phyloP scores from a whole-genome alignment of 2,797 vertebrate genomes.

The Danio kyathit region DNA sequence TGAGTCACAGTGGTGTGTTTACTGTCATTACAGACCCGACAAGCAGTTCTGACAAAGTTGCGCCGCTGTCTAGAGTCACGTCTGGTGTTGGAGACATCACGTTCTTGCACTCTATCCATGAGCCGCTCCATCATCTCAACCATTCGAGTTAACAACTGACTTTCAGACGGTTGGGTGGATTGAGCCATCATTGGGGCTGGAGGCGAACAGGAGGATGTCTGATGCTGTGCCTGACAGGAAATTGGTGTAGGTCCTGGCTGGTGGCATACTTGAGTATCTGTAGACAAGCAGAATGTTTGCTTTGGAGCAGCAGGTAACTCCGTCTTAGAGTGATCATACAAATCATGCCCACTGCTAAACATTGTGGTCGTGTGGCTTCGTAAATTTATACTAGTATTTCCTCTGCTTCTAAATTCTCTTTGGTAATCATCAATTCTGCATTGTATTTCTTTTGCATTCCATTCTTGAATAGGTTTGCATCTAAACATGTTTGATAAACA shows the following conservation, averaged over 20 bases:
- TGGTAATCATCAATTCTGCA: conserved; percentile 23
- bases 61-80: background rate
- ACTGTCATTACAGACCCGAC: conserved; percentile 35
- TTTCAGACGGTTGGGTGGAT: background rate
- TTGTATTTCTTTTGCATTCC: conserved; percentile 39
- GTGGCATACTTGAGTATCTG: background rate
- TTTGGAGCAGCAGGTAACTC: background rate
- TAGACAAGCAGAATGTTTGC: too few relatives aligned
- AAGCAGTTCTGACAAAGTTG: background rate
- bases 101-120: conserved; percentile 39
- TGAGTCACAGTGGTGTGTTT: too few relatives aligned
- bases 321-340: background rate
- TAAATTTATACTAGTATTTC: background rate
- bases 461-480: conserved; percentile 34
- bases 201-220: background rate
- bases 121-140: conserved; percentile 44
- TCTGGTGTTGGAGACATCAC: background rate
- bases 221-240: background rate
- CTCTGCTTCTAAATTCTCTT: background rate
- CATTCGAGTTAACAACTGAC: conserved; percentile 8
- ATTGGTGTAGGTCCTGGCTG: background rate
- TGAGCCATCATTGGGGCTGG: background rate
- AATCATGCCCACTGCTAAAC: background rate
- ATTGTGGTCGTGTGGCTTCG: conserved; percentile 18
- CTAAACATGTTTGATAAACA: conserved; percentile 4